Base-by-base conservation (phyloP, 2,888 invertebrate species). In the Graphium colonna region DNA sequence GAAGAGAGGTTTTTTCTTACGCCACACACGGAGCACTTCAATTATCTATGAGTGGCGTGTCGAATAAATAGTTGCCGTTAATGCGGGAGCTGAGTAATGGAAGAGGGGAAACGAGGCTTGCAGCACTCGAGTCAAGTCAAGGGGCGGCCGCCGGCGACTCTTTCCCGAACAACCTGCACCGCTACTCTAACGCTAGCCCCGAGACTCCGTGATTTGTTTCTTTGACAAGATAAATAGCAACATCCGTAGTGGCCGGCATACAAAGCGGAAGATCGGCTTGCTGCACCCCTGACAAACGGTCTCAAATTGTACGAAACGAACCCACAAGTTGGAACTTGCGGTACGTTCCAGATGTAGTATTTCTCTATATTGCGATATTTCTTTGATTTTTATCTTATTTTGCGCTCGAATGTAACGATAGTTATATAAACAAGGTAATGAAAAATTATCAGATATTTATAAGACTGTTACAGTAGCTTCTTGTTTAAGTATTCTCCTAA, bases 101-200 rank as follows among this genome's bases (percentile, higher is more conserved):
- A 46, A 55, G 42, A 44, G 46, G 42, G 53, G 51, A 52, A 58
- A 49, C 54, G 57, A 55, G 47, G 36, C 44, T 48, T 54, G 53
- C 39, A 28, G 40, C 49, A 36, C 50, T 54, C 31, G 28, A 57
- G 57, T 54, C 58, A 73, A 73, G 67, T 68, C 63, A 66, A 71
- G 64, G 65, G 69, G 64, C 65, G 64, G 65, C 61, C 56, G 59
- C 52, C 55, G 52, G 64, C 68, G 60, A 65, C 63, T 58, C 65
- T 60, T 62, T 65, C 56, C 65, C 68, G 69, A 75, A 67, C 65
- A 60, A 73, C 67, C 68, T 65, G 68, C 64, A 64, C 65, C 61
- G 58, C 66, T 66, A 71, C 64, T 68, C 68, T 63, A 69, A 63
- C 65, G 67, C 68, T 73, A 69, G 66, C 63, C 61, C 59, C 58